phyloP scores from a whole-genome alignment of 2,888 invertebrate species.

The Pyrocoelia pectoralis region DNA sequence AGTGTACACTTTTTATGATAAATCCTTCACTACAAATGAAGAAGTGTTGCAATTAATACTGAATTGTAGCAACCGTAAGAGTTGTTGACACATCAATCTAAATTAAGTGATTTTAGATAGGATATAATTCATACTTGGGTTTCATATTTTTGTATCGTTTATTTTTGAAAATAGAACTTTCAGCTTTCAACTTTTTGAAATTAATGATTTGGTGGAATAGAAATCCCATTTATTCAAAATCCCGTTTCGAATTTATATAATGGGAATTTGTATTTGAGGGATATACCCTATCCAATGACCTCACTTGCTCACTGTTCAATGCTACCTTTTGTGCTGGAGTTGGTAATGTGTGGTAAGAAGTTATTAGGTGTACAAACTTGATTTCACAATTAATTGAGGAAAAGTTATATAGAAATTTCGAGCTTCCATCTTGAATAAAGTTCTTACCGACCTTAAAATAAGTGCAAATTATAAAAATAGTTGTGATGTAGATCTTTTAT shows the following conservation, averaged over 20 bases:
- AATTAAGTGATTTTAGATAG: too few relatives aligned
- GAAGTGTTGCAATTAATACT: too few relatives aligned
- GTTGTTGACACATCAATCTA: too few relatives aligned
- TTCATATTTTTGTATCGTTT: too few relatives aligned
- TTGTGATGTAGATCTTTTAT: conserved; percentile 15
- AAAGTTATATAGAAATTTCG: conserved; percentile 33
- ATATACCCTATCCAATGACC: conserved; percentile 31
- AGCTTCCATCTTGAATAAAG: conserved; percentile 22
- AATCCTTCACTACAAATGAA: too few relatives aligned
- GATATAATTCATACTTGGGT: too few relatives aligned
- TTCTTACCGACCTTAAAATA: conserved; percentile 1
- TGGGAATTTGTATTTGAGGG: conserved; percentile 15
- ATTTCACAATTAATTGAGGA: conserved; percentile 52
- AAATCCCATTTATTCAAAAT: conserved; percentile 1
- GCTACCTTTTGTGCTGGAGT: conserved; percentile 45
- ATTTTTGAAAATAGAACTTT: too few relatives aligned
- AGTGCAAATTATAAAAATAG: conserved; percentile 5
- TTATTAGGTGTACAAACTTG: conserved; percentile 48
- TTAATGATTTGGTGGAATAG: too few relatives aligned
- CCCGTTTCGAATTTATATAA: conserved; percentile 1
- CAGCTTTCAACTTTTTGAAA: too few relatives aligned
- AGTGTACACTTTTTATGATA: too few relatives aligned
- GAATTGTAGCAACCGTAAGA: too few relatives aligned
- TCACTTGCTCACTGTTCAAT: conserved; percentile 29
- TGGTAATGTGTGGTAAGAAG: conserved; percentile 32